phyloP scores from a whole-genome alignment of 2,888 invertebrate species.

The Biston stratarius region DNA sequence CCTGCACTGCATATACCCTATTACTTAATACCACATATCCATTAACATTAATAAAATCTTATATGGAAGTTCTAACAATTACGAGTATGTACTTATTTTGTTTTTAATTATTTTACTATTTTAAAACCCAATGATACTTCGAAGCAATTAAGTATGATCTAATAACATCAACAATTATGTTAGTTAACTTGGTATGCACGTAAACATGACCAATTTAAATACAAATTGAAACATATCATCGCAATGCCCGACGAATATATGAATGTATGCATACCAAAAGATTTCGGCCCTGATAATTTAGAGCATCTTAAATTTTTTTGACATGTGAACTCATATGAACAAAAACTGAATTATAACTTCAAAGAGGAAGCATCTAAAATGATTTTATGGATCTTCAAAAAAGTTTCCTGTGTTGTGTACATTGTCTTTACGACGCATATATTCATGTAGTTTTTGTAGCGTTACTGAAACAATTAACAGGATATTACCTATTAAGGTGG shows the following conservation, averaged over 20 bases:
- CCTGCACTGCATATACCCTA: too few species aligned
- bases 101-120: slow-evolving; percentile 1
- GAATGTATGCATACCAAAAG: slow-evolving; percentile 27
- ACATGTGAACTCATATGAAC: slow-evolving; percentile 22
- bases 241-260: slow-evolving; percentile 17
- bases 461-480: slow-evolving; percentile 36
- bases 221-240: slow-evolving; percentile 34
- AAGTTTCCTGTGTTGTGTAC: slow-evolving; percentile 56
- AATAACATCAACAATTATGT: slow-evolving; percentile 28
- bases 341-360: slow-evolving; percentile 46
- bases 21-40: too few species aligned
- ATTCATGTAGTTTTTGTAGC: slow-evolving; percentile 41
- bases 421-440: slow-evolving; percentile 45
- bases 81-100: neutral
- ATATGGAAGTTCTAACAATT: neutral
- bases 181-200: slow-evolving; percentile 20
- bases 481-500: slow-evolving; percentile 28
- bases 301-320: slow-evolving; percentile 28
- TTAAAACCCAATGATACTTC: slow-evolving; percentile 14
- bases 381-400: slow-evolving; percentile 52
- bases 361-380: slow-evolving; percentile 56
- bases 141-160: slow-evolving; percentile 30
- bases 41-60: neutral
- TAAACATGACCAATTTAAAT: slow-evolving; percentile 32
- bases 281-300: slow-evolving; percentile 22